A percentile compares a stretch with the other conserved stretches of the same genome.
Evolutionary conservation across 2,113 vertebrate species (phyloP).

Genomic region (Uropsilus gracilis): DNA sequence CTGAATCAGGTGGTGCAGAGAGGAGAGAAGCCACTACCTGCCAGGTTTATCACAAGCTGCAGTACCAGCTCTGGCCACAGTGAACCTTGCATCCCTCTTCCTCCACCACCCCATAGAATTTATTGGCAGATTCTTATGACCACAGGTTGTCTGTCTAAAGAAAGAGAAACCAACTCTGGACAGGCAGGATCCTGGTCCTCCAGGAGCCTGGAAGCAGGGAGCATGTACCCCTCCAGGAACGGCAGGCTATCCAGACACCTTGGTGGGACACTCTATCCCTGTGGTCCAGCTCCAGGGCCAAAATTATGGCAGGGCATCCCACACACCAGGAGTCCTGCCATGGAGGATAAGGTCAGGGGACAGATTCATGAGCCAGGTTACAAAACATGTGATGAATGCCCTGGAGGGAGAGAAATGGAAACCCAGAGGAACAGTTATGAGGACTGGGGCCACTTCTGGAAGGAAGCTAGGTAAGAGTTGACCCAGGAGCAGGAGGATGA

Average conservation of each 20-base stretch:
- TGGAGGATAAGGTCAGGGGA: not conserved
- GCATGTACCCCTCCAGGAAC: not conserved
- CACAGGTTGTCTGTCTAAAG: not conserved
- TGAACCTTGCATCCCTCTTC: not conserved
- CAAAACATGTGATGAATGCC: not conserved
- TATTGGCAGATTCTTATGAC: not conserved
- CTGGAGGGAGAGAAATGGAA: not conserved
- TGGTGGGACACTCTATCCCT: rapidly evolving
- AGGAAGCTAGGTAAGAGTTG: not conserved
- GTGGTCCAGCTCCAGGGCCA: rapidly evolving
- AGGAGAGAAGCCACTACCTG: not conserved
- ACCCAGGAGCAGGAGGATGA: not conserved
- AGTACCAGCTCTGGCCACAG: not conserved
- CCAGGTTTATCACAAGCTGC: not conserved
- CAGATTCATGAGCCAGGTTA: not conserved
- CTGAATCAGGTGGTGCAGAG: not conserved
- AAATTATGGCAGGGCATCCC: not conserved
- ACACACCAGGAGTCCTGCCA: not conserved
- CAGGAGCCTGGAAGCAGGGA: not conserved
- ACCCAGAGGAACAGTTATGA: not conserved
- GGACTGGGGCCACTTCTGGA: not conserved
- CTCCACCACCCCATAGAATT: not conserved
- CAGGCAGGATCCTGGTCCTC: not conserved
- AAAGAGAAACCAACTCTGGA: not conserved
- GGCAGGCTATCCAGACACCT: not conserved